phyloP scores from a whole-genome alignment of 2,888 invertebrate genomes.

The Plemyria rubiginata region DNA sequence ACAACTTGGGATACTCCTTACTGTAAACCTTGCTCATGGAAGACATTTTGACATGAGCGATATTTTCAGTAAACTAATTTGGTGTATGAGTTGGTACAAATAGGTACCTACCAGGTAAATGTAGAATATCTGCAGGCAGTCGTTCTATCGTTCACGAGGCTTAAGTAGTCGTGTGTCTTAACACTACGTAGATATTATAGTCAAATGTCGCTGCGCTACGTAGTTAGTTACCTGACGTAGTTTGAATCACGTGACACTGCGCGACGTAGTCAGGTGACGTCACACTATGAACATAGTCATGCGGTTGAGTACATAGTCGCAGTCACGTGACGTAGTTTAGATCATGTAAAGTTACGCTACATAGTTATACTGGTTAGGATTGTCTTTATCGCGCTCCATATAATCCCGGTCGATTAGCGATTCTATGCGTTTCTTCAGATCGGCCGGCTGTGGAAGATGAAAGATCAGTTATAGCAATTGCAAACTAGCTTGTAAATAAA shows the following conservation, averaged over 20 bases:
- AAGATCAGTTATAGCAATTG: background rate
- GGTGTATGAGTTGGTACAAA: slow-evolving; percentile 1
- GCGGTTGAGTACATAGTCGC: slow-evolving; percentile 16
- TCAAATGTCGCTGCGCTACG: slow-evolving; percentile 7
- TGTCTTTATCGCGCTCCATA: slow-evolving; percentile 99
- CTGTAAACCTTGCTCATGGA: background rate
- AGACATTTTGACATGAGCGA: background rate
- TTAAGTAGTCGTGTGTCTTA: slow-evolving; percentile 84
- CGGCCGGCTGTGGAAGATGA: slow-evolving; percentile 90
- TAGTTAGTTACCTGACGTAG: background rate
- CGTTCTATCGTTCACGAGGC: slow-evolving; percentile 15
- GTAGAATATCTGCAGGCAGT: slow-evolving; percentile 6
- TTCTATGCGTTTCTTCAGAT: slow-evolving; percentile 99
- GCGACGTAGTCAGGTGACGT: background rate
- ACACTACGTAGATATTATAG: slow-evolving; percentile 5
- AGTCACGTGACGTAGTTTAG: background rate
- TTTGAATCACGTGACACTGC: background rate
- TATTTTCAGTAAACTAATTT: background rate
- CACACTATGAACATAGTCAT: background rate
- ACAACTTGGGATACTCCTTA: too few species aligned
- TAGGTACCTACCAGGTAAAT: background rate
- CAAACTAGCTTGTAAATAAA: too few species aligned
- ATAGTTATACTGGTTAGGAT: slow-evolving; percentile 99
- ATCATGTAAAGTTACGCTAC: slow-evolving; percentile 85
- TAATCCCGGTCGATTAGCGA: slow-evolving; percentile 99